phyloP scores from a whole-genome alignment of 2,888 invertebrate species.

The Choreutis nemorana region DNA sequence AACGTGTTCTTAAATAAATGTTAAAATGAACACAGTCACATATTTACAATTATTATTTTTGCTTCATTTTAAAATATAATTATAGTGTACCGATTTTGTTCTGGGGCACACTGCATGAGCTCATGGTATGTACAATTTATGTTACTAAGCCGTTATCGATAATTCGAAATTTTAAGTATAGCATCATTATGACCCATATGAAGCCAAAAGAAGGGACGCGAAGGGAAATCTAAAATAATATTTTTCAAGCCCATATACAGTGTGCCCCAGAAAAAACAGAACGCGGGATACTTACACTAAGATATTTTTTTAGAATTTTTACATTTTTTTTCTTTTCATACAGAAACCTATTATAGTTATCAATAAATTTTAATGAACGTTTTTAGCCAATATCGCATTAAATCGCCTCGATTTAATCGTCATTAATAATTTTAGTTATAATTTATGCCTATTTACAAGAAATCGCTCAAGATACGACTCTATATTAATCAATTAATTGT shows the following conservation, averaged over 20 bases:
- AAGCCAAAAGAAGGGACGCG: conserved; percentile 11
- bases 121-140: no score
- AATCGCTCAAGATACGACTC: not conserved
- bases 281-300: conserved; percentile 27
- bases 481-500: no score
- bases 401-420: not conserved
- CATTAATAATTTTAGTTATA: conserved; percentile 16
- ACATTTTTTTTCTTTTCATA: conserved; percentile 33
- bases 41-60: conserved; percentile 48
- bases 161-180: no score
- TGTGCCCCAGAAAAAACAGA: conserved; percentile 19
- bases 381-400: conserved; percentile 16
- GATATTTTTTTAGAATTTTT: conserved; percentile 28
- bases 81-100: conserved; percentile 25
- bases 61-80: conserved; percentile 34
- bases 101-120: no score
- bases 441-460: conserved; percentile 21
- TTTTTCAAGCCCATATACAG: conserved; percentile 12
- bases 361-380: conserved; percentile 32
- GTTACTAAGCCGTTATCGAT: no score
- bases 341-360: conserved; percentile 45
- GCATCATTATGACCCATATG: no score
- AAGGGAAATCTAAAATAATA: conserved; percentile 14
- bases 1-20: conserved; percentile 53
- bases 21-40: conserved; percentile 52